Conservation (phyloP, 2,113 vertebrate species). For the Agapornis roseicollis region DNA sequence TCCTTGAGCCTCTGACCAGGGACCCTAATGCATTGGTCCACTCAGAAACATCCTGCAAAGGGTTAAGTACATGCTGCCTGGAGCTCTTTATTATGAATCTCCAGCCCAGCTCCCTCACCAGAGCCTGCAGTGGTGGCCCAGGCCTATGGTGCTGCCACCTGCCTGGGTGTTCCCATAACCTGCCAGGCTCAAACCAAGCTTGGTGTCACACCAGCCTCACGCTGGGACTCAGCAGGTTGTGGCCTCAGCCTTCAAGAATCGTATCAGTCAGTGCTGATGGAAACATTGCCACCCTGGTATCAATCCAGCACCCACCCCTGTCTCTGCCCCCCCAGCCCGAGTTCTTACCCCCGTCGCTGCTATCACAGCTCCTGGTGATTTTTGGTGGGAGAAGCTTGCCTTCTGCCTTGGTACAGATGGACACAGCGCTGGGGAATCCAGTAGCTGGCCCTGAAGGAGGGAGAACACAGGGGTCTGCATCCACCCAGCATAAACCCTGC, state of each 20-base stretch:
- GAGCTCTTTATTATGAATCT: neutral
- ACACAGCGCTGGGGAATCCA: neutral
- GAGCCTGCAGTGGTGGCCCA: neutral
- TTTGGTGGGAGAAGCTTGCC: neutral
- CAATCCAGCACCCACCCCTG: no score
- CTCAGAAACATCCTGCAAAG: neutral
- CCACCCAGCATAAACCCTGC: neutral
- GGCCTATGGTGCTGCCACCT: neutral
- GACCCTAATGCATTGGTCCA: neutral
- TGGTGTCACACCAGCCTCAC: neutral
- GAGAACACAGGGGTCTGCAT: neutral
- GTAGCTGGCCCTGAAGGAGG: neutral
- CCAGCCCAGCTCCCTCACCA: neutral
- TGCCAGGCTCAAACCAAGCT: neutral
- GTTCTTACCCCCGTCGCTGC: neutral
- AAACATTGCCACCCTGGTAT: neutral
- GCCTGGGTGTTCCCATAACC: neutral
- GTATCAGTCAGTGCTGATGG: neutral
- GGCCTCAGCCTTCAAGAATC: neutral
- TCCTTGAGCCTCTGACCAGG: neutral
- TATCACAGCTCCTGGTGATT: fast-evolving
- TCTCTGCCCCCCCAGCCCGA: fast-evolving
- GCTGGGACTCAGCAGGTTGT: neutral
- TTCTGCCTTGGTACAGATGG: neutral
- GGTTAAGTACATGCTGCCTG: neutral